A percentile compares a stretch with the other conserved stretches of the same genome.
These are phyloP conservation scores for Agrypnia vestita DNA, from an alignment of 1,140 invertebrate genomes.

Conservation along the genomic window DNA sequence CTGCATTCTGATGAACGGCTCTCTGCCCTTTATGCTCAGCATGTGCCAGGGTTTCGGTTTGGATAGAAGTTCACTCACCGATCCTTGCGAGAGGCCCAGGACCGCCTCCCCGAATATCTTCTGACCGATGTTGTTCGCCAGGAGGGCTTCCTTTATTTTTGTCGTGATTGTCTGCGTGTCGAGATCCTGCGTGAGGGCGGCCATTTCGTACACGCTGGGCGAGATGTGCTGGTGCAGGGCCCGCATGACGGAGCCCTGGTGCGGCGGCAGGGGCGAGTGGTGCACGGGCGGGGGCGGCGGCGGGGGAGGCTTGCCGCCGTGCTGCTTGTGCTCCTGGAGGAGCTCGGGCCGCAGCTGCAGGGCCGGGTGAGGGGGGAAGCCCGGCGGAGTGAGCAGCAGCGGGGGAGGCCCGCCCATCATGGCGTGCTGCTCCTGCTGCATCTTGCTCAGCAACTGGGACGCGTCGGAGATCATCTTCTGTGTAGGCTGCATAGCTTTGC, in stretches of 20 bases:
- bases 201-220: conserved; percentile 95
- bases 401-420: conserved; percentile 70
- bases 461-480: conserved; percentile 82
- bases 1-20: conserved; percentile 99
- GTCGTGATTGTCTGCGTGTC: conserved; percentile 97
- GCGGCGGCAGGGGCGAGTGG: conserved; percentile 76
- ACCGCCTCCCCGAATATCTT: conserved; percentile 99
- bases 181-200: conserved; percentile 94
- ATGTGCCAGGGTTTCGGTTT: conserved; percentile 99
- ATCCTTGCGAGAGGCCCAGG: conserved; percentile 95
- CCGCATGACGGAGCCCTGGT: conserved; percentile 78
- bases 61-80: conserved; percentile 95
- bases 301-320: conserved; percentile 71
- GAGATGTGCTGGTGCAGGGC: conserved; percentile 86
- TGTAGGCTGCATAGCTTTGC: conserved; percentile 83
- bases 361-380: conserved; percentile 78
- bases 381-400: conserved; percentile 77
- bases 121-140: conserved; percentile 98
- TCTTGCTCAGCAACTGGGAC: conserved; percentile 81
- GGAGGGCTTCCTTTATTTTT: conserved; percentile 95
- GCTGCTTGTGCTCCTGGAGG: conserved; percentile 73
- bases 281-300: conserved; percentile 68
- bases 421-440: conserved; percentile 78
- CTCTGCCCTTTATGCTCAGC: conserved; percentile 97
- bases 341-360: conserved; percentile 71